Evolutionary conservation across 30 jellyfish, hydroid and myxozoan species (phyloP).

Genomic region (Aurelia sp.): DNA sequence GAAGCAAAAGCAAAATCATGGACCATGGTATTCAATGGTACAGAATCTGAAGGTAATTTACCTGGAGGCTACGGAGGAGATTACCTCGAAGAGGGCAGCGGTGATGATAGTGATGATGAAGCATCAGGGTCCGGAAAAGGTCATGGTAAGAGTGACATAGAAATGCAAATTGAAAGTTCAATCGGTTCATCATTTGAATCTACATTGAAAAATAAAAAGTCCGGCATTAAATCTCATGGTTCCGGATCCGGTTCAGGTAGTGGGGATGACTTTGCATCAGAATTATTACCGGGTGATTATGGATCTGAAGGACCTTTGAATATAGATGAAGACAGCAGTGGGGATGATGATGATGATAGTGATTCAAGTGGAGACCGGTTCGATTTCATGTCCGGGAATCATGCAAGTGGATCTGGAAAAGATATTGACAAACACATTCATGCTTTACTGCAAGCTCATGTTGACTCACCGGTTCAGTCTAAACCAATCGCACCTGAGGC

Average conservation of each 20-base stretch:
- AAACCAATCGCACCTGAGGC: constrained; percentile 49
- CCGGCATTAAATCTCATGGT: constrained; percentile 46
- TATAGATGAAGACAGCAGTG: constrained; percentile 74
- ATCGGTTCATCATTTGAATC: constrained; percentile 96
- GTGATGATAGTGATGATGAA: constrained; percentile 46
- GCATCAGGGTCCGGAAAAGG: constrained; percentile 79
- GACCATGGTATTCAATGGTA: constrained; percentile 84
- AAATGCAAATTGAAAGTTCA: constrained; percentile 96
- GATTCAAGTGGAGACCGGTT: constrained; percentile 65
- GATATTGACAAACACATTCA: constrained; percentile 53
- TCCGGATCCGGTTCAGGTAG: constrained; percentile 90
- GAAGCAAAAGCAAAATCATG: constrained; percentile 73
- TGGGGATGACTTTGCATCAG: constrained; percentile 74
- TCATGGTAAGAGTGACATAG: constrained; percentile 76
- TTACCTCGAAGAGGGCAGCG: constrained; percentile 66
- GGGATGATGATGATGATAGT: constrained; percentile 59
- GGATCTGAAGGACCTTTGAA: constrained; percentile 85
- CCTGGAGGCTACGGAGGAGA: constrained; percentile 98
- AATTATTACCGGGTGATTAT: constrained; percentile 85
- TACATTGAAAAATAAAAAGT: constrained; percentile 66
- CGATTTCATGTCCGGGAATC: constrained; percentile 78
- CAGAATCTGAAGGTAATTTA: constrained; percentile 73
- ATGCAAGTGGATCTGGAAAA: constrained; percentile 80
- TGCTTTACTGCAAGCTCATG: constrained; percentile 73
- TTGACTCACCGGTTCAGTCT: constrained; percentile 41